These are phyloP conservation scores for Bombylius discolor DNA, from an alignment of 2,888 invertebrate species.

Conservation along the genomic window DNA sequence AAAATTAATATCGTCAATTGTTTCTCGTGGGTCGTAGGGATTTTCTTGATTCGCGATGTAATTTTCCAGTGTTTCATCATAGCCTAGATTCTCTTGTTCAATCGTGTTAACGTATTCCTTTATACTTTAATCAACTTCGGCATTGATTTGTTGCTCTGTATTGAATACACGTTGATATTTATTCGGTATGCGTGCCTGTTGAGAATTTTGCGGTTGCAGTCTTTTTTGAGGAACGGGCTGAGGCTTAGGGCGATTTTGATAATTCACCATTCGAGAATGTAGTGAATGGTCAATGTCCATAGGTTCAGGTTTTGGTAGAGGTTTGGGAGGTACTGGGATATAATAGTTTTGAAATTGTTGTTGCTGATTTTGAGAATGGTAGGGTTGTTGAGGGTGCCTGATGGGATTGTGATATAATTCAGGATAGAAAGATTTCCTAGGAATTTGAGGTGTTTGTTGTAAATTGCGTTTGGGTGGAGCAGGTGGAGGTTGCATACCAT, in stretches of 20 bases:
- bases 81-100: too few relatives aligned
- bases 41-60: too few relatives aligned
- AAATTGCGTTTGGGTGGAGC: not conserved
- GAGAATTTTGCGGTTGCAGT: not conserved
- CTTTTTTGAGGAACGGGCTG: constrained; percentile 2
- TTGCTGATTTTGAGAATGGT: not conserved
- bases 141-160: not conserved
- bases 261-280: not conserved
- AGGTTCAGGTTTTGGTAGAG: not conserved
- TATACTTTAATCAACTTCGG: too few relatives aligned
- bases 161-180: not conserved
- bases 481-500: not conserved
- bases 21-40: too few relatives aligned
- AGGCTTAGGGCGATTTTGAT: not conserved
- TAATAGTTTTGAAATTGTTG: not conserved
- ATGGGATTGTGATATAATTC: not conserved
- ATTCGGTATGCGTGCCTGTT: not conserved
- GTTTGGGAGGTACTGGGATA: not conserved
- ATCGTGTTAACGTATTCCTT: too few relatives aligned
- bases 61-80: too few relatives aligned
- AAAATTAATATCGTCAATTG: too few relatives aligned
- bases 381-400: constrained; percentile 1
- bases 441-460: not conserved
- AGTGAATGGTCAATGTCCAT: constrained; percentile 2
- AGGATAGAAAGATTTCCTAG: not conserved